phyloP scores from a whole-genome alignment of 2,888 invertebrate genomes.

The Cryptosula pallasiana region DNA sequence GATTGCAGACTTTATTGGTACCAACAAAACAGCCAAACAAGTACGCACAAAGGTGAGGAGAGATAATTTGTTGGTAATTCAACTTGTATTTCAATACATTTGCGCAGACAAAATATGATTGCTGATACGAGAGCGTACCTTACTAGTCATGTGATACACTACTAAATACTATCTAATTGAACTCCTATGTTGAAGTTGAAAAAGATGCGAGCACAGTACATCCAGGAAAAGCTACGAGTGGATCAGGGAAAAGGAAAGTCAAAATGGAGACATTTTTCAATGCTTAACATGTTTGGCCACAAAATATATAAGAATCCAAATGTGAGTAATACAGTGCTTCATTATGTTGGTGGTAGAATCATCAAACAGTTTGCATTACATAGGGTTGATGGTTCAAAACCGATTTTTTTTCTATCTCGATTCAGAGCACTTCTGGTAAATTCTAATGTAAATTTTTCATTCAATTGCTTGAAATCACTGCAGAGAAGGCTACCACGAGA shows the following conservation, averaged over 20 bases:
- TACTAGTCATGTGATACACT: too few species aligned
- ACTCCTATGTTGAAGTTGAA: constrained; percentile 8
- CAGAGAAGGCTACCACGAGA: background rate
- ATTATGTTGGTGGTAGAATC: background rate
- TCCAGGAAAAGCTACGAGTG: background rate
- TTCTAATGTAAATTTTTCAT: too few species aligned
- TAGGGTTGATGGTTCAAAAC: too few species aligned
- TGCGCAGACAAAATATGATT: too few species aligned
- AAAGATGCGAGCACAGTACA: constrained; percentile 12
- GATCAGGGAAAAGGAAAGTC: background rate
- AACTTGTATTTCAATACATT: background rate
- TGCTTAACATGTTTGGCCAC: constrained; percentile 7
- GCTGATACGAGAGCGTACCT: too few species aligned
- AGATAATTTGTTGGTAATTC: background rate
- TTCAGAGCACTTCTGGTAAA: too few species aligned
- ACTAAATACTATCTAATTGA: too few species aligned
- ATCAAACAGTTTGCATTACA: too few species aligned
- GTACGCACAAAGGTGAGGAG: background rate
- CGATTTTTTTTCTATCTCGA: too few species aligned
- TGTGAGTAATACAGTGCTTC: too few species aligned
- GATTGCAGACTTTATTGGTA: background rate
- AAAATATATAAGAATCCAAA: constrained; percentile 7
- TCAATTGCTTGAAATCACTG: too few species aligned
- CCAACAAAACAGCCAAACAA: constrained; percentile 18
- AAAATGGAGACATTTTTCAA: background rate